These are phyloP conservation scores for Drosophila auraria DNA, from an alignment of 1,140 invertebrate species.

Conservation along the genomic window DNA sequence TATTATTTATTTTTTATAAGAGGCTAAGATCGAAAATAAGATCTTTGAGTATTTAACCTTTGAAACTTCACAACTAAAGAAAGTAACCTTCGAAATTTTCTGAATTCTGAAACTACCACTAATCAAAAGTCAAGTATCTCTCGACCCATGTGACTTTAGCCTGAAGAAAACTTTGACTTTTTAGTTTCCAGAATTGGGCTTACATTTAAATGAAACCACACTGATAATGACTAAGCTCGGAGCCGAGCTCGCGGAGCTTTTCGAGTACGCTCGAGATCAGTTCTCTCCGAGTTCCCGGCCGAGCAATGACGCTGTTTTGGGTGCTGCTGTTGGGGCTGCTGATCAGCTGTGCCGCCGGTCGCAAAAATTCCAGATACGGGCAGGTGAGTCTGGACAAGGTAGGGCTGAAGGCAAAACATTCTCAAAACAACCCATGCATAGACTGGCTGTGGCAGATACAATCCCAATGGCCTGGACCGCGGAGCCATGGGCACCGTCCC, in stretches of 20 bases:
- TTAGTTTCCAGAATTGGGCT: not conserved
- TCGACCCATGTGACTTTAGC: no score
- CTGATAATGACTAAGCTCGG: not conserved
- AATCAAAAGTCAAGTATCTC: no score
- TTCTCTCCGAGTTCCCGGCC: not conserved
- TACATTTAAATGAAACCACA: not conserved
- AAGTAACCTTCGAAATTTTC: no score
- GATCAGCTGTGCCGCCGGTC: not conserved
- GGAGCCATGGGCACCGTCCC: not conserved
- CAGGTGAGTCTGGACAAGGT: not conserved
- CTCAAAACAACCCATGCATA: not conserved
- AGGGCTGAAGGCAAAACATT: no score
- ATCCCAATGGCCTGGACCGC: not conserved
- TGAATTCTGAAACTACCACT: no score
- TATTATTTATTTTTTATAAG: no score
- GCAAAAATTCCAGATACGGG: not conserved
- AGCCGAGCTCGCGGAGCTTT: no score
- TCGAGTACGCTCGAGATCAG: not conserved
- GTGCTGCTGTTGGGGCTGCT: not conserved
- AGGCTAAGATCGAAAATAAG: no score
- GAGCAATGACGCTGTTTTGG: not conserved
- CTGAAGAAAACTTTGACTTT: no score
- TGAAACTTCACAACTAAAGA: no score
- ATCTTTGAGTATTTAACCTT: no score
- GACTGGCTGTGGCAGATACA: conserved; percentile 3